Evolutionary conservation across 2,888 invertebrate genomes (phyloP).

Genomic region (Sicus ferrugineus): DNA sequence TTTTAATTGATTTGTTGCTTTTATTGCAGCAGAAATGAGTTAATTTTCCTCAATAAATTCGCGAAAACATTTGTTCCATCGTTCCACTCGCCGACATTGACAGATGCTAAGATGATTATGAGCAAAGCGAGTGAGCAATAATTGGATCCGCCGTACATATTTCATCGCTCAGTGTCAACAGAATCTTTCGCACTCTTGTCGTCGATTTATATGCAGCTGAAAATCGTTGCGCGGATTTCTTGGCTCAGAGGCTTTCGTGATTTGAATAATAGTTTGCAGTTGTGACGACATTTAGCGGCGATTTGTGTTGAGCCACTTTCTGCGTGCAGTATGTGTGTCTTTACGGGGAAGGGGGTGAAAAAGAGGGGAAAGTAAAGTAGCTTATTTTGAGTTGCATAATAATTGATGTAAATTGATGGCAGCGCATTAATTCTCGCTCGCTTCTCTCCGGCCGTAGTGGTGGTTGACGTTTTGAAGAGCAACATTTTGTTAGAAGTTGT

Average conservation of each 20-base stretch:
- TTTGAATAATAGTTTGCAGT: slow-evolving; percentile 26
- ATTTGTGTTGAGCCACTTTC: too few relatives aligned
- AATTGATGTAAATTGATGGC: neutral
- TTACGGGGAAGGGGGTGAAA: neutral
- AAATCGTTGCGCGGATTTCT: slow-evolving; percentile 13
- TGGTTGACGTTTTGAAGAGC: too few relatives aligned
- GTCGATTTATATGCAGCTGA: slow-evolving; percentile 23
- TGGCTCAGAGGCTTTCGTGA: slow-evolving; percentile 2
- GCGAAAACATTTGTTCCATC: too few relatives aligned
- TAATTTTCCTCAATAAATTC: too few relatives aligned
- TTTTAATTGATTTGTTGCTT: too few relatives aligned
- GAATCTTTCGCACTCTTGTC: slow-evolving; percentile 29
- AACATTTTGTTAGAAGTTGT: too few relatives aligned
- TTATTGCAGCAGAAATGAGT: too few relatives aligned
- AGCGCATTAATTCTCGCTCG: too few relatives aligned
- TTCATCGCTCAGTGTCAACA: slow-evolving; percentile 29
- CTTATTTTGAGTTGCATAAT: too few relatives aligned
- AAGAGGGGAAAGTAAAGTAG: too few relatives aligned
- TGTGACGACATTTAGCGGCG: slow-evolving; percentile 27
- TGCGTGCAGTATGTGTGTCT: too few relatives aligned
- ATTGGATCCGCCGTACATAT: neutral
- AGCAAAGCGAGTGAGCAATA: neutral
- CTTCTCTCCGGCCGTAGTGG: too few relatives aligned
- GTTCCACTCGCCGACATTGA: slow-evolving; percentile 22
- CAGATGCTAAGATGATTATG: slow-evolving; percentile 20